Evolutionary conservation across 2,797 vertebrate genomes (phyloP).

Genomic region (Mormyrus proboscirostris): DNA sequence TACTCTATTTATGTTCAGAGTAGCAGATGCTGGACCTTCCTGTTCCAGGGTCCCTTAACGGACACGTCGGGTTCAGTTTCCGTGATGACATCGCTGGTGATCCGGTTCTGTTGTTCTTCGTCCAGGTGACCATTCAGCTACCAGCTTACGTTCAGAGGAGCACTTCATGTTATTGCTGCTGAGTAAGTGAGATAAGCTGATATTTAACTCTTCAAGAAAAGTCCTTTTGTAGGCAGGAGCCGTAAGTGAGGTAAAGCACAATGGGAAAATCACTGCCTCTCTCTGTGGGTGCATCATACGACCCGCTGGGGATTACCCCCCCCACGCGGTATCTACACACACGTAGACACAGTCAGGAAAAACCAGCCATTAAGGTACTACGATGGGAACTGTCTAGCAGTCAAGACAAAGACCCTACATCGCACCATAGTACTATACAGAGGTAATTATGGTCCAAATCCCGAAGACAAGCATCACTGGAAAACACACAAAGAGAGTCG

Average conservation of each 20-base stretch:
- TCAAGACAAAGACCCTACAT: conserved; percentile 38
- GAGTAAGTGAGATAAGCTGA: neutral
- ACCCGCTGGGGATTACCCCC: neutral
- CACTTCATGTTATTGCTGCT: neutral
- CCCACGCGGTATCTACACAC: neutral
- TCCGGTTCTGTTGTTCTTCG: neutral
- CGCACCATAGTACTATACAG: conserved; percentile 47
- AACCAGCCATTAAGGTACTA: conserved; percentile 29
- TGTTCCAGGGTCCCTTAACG: neutral
- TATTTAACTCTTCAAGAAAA: neutral
- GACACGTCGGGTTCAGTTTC: neutral
- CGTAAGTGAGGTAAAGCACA: neutral
- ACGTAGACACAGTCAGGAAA: neutral
- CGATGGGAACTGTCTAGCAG: conserved; percentile 39
- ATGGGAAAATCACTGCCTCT: neutral
- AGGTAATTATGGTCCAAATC: conserved; percentile 44
- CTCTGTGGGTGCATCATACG: neutral
- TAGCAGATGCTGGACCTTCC: neutral
- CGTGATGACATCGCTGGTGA: neutral
- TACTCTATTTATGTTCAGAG: neutral
- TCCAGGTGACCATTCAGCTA: neutral
- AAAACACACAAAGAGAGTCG: conserved; percentile 54
- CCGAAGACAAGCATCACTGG: conserved; percentile 34
- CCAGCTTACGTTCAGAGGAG: neutral
- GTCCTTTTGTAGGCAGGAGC: neutral